Conservation (phyloP, 2,797 vertebrate genomes). For the Sebastes hubbsi region DNA sequence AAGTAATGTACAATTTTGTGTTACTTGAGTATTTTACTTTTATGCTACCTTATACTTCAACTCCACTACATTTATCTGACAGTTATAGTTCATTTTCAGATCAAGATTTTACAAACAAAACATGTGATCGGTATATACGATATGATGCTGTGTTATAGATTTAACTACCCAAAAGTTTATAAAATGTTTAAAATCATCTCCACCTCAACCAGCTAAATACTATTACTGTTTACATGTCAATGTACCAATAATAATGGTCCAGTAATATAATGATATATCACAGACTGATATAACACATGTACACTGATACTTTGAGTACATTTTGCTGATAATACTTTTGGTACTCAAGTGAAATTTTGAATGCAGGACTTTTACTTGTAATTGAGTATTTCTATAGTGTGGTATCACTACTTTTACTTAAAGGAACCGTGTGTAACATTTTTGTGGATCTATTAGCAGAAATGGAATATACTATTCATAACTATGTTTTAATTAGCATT, state of each 20-base stretch:
- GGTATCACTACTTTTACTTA: not conserved
- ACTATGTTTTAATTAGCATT: rapidly evolving
- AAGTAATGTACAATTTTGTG: not conserved
- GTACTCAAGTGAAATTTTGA: no score
- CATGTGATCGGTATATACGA: not conserved
- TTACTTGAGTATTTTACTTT: not conserved
- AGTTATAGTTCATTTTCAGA: not conserved
- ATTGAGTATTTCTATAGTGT: not conserved
- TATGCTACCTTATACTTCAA: not conserved
- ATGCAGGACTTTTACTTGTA: no score
- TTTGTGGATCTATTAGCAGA: no score
- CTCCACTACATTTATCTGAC: not conserved
- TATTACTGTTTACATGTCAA: not conserved
- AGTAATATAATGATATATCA: not conserved
- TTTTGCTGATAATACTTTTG: no score
- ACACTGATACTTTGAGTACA: not conserved
- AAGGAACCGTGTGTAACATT: no score
- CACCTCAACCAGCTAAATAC: not conserved
- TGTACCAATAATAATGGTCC: not conserved
- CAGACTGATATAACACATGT: not conserved
- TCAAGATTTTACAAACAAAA: not conserved
- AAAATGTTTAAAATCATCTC: not conserved
- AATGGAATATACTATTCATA: no score
- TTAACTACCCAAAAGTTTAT: not conserved
- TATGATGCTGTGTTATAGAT: not conserved